Evolutionary conservation across 1,140 invertebrate species (phyloP).

Genomic region (Hypsibius dujardini): DNA sequence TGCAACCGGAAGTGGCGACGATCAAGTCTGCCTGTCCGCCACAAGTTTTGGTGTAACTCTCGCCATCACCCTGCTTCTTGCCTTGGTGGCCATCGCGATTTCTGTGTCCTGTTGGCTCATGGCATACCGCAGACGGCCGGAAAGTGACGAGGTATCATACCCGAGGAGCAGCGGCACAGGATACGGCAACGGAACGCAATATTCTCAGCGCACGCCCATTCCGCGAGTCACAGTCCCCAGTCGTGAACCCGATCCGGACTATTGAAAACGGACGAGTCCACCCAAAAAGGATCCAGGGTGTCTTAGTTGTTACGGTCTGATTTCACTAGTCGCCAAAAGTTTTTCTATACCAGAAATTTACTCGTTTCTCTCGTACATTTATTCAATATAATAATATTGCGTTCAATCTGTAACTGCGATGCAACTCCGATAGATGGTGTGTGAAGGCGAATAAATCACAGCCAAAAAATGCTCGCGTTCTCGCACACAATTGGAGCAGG

Average conservation of each 20-base stretch:
- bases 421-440: background rate
- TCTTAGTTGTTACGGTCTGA: background rate
- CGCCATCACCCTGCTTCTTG: constrained; percentile 70
- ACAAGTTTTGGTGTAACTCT: constrained; percentile 75
- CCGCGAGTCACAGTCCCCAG: constrained; percentile 8
- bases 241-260: constrained; percentile 13
- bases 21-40: constrained; percentile 80
- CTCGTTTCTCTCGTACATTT: background rate
- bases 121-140: constrained; percentile 61
- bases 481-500: no score
- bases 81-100: constrained; percentile 73
- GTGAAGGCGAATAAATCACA: background rate
- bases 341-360: background rate
- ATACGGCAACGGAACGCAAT: constrained; percentile 3
- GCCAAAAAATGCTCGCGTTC: no score
- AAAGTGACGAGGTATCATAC: constrained; percentile 45
- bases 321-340: background rate
- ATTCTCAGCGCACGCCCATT: background rate
- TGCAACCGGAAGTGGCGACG: constrained; percentile 41
- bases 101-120: constrained; percentile 85
- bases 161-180: background rate
- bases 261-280: background rate
- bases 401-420: background rate
- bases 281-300: no score
- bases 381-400: background rate